These are phyloP conservation scores for Choloepus hoffmanni DNA, from an alignment of 2,113 vertebrate genomes.

Conservation along the genomic window DNA sequence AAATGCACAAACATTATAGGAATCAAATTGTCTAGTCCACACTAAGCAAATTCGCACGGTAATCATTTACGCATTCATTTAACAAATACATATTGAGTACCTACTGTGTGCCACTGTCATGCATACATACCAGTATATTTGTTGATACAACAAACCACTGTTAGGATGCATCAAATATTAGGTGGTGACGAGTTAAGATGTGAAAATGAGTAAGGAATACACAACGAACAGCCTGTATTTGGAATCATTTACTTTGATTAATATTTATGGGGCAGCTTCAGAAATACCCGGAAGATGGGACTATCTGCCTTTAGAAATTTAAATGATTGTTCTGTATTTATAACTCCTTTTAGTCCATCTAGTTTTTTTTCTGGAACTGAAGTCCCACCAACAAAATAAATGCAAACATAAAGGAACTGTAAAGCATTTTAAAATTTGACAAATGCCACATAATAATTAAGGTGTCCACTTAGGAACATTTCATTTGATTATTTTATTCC, in stretches of 20 bases:
- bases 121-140: neutral
- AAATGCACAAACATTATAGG: neutral
- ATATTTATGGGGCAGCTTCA: conserved; percentile 41
- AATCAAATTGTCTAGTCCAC: neutral
- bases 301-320: conserved; percentile 38
- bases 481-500: conserved; percentile 63
- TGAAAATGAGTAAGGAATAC: neutral
- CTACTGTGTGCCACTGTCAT: neutral
- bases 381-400: conserved; percentile 63
- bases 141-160: neutral
- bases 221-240: neutral
- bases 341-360: neutral
- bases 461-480: conserved; percentile 51
- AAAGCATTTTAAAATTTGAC: conserved; percentile 66
- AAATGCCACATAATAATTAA: conserved; percentile 63
- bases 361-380: conserved; percentile 56
- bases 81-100: neutral
- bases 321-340: neutral
- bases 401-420: conserved; percentile 60
- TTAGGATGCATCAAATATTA: conserved; percentile 3
- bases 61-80: neutral
- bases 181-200: conserved; percentile 1
- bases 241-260: neutral
- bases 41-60: neutral
- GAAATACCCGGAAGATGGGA: conserved; percentile 38